Conservation (phyloP, 1,140 invertebrate species). For the Micrasema longulum region DNA sequence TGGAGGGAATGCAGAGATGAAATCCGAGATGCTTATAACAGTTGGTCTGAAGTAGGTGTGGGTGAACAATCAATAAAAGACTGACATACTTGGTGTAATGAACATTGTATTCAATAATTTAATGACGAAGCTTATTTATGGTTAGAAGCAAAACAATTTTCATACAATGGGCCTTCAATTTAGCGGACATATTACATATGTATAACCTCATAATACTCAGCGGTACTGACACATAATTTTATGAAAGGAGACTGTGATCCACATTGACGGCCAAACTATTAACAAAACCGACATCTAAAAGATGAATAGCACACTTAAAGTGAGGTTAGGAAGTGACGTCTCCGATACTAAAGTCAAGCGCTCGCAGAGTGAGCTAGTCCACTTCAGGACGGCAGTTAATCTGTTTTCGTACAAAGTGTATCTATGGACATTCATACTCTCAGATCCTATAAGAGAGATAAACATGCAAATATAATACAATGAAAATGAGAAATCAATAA, state of each 20-base stretch:
- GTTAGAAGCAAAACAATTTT: slow-evolving; percentile 49
- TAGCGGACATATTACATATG: slow-evolving; percentile 29
- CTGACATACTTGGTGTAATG: slow-evolving; percentile 39
- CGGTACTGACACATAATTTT: slow-evolving; percentile 26
- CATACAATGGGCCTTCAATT: slow-evolving; percentile 36
- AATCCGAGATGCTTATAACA: too few species aligned
- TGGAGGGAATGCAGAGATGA: too few species aligned
- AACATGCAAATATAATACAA: slow-evolving; percentile 15
- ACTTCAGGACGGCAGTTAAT: slow-evolving; percentile 11
- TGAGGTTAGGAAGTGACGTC: slow-evolving; percentile 19
- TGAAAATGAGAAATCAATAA: slow-evolving; percentile 26
- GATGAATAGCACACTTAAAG: slow-evolving; percentile 17
- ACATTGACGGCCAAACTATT: slow-evolving; percentile 6
- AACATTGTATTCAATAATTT: slow-evolving; percentile 49
- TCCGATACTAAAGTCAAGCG: not conserved
- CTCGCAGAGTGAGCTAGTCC: not conserved
- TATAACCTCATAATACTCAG: slow-evolving; percentile 23
- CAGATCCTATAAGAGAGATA: not conserved
- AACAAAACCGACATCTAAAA: slow-evolving; percentile 25
- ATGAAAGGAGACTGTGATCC: slow-evolving; percentile 12
- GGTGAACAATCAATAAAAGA: slow-evolving; percentile 32
- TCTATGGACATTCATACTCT: slow-evolving; percentile 22
- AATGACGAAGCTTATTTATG: slow-evolving; percentile 48
- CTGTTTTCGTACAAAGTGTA: slow-evolving; percentile 15
- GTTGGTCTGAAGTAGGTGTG: not conserved